A percentile compares a stretch with the other conserved stretches of the same genome.
Conservation (phyloP, 1,140 invertebrate genomes). For the Schlechtendalia chinensis region DNA sequence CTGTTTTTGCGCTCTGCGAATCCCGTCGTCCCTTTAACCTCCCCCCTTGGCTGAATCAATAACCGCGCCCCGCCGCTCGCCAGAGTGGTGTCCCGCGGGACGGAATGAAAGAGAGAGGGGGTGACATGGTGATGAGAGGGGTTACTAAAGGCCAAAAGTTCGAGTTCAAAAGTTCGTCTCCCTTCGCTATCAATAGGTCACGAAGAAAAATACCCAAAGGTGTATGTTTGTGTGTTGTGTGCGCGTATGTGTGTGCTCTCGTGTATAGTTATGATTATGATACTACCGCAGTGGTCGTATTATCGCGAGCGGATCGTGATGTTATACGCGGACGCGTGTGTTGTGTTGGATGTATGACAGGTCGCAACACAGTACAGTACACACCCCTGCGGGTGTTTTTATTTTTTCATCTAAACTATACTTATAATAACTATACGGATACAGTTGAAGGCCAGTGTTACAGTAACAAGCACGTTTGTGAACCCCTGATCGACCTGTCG, state of each 20-base stretch:
- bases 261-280: neutral
- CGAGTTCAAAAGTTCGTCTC: slow-evolving; percentile 47
- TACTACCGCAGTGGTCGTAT: neutral
- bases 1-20: slow-evolving; percentile 42
- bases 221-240: no score
- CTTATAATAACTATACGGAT: neutral
- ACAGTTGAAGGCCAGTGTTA: neutral
- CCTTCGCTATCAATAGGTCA: slow-evolving; percentile 37
- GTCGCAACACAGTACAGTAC: neutral
- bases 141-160: slow-evolving; percentile 41
- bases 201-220: neutral
- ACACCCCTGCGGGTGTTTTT: slow-evolving; percentile 1
- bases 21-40: neutral
- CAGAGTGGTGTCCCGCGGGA: no score
- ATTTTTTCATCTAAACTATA: slow-evolving; percentile 1
- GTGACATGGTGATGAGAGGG: neutral
- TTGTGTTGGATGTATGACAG: slow-evolving; percentile 4
- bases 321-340: neutral
- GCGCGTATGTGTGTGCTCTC: neutral
- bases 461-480: neutral
- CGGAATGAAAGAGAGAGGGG: neutral
- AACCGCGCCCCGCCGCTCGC: slow-evolving; percentile 3
- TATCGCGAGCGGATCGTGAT: neutral
- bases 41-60: slow-evolving; percentile 4
- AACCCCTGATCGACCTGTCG: slow-evolving; percentile 43